Evolutionary conservation across 2,888 invertebrate genomes (phyloP), one percentile per base, ranked within the genome.

Genomic region (Serrognathus titanus): DNA sequence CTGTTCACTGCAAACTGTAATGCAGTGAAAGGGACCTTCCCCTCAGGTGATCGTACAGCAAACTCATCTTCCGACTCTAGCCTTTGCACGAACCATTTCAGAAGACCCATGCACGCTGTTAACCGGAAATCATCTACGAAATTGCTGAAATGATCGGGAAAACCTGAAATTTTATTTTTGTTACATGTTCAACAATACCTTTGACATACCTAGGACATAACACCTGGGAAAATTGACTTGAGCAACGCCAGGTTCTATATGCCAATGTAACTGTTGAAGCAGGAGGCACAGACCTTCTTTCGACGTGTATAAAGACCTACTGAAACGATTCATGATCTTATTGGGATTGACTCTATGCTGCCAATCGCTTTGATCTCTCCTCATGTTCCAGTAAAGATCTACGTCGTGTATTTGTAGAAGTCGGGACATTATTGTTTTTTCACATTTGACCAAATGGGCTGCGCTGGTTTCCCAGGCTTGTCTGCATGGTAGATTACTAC

Each of bases 311-410:
- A 89, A 84, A 1, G 94, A 92, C 68, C 91, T 85, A 65, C 88
- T 89, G 76, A 91, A 95, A 69, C 95, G 88, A 75, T 87, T 88
- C 69, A 90, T 86, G 53, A 89, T 80, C 73, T 89, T 89, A 43
- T 85, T 82, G 57, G 84, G 84, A 66, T 81, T 82, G 11, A 86
- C 78, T 51, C 80, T 74, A 54, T 79, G 78, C 48, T 81, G 84
- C 84, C 89, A 87, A 67, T 92, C 90, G 62, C 86, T 85, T 76
- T 87, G 89, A 64, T 94, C 94, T 57, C 90, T 85, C 63, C 91
- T 87, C 54, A 92, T 87, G 47, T 93, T 93, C 94, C 96, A 96
- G 37, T 95, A 83, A 67, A 96, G 92, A 69, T 94, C 92, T 1
- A 93, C 90, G 0, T 88, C 85, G 66, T 88, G 85, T 68, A 89